A percentile compares a stretch with the other conserved stretches of the same genome.
These are phyloP conservation scores for Xylophagus ater DNA, from an alignment of 2,888 invertebrate genomes.

Conservation along the genomic window DNA sequence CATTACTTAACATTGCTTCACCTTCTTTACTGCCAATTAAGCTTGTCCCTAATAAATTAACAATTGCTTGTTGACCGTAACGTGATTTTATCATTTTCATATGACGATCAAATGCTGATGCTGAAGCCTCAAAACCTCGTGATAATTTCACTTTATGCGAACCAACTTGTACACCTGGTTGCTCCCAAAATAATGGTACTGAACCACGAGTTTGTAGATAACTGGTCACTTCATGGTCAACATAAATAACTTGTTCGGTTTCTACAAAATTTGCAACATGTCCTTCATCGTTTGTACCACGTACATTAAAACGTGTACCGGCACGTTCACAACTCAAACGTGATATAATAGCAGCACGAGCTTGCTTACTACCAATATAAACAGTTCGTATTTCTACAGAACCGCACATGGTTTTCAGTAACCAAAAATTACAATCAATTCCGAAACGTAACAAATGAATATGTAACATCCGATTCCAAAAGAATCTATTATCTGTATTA, in stretches of 20 bases:
- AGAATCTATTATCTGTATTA: slow-evolving; percentile 88
- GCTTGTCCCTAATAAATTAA: slow-evolving; percentile 85
- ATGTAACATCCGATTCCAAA: slow-evolving; percentile 96
- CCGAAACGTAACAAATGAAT: slow-evolving; percentile 86
- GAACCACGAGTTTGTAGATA: slow-evolving; percentile 91
- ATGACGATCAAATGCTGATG: slow-evolving; percentile 87
- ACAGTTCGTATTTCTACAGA: slow-evolving; percentile 95
- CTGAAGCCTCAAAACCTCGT: slow-evolving; percentile 87
- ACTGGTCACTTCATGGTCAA: slow-evolving; percentile 83
- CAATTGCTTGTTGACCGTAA: slow-evolving; percentile 84
- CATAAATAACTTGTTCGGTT: slow-evolving; percentile 93
- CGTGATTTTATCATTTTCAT: slow-evolving; percentile 72
- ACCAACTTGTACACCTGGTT: slow-evolving; percentile 96
- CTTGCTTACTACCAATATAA: slow-evolving; percentile 93
- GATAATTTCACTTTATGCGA: slow-evolving; percentile 98
- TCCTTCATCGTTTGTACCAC: slow-evolving; percentile 98
- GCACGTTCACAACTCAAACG: slow-evolving; percentile 95
- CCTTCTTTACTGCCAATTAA: slow-evolving; percentile 93
- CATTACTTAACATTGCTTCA: slow-evolving; percentile 87
- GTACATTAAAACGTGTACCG: slow-evolving; percentile 94
- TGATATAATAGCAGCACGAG: slow-evolving; percentile 89
- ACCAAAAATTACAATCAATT: slow-evolving; percentile 82
- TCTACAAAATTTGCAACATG: slow-evolving; percentile 99
- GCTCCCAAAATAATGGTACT: slow-evolving; percentile 98
- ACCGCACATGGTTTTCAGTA: slow-evolving; percentile 93